Base-by-base conservation (phyloP, 2,888 invertebrate species). In the Tachina grossa region DNA sequence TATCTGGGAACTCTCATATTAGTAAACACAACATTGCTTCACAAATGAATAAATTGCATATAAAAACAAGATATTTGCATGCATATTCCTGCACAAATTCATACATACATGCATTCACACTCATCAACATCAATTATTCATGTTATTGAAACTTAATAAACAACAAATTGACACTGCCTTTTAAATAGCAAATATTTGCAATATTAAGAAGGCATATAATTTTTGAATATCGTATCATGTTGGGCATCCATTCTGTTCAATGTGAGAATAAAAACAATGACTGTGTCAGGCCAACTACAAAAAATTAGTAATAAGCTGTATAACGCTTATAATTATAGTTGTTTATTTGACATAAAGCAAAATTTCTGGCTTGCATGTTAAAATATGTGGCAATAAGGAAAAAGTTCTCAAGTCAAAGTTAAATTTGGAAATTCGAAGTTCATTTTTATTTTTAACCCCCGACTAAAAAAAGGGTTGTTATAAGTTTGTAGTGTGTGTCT, bases 81-180 rank as follows among this genome's bases (percentile, higher is more conserved):
- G 16, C 63, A 16, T 41, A 16, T 49, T 3, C 8, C 9, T 8
- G 1, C 1, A 66, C 39, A 11, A 11, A 49, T n/a, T n/a, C 39
- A 3, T 41, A 41, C 22, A 19, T 3, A 2, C 1, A 16, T 3
- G 8, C 1, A 43, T 63, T 19, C 19, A 43, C 11, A 19, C 43
- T 11, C 45, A 65, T 22, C 2, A 8, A 47, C 65, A 66, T 66
- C 39, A 39, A 59, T 65, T 49, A 77, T 68, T 59, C 41, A 68
- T 63, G 39, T 39, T 55, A 61, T 65, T 65, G 39, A 55, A 59
- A 31, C 61, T 74, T 69, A 66, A 39, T 72, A 68, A 72, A 69
- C 72, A 77, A 74, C 31, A 77, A 55, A 78, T 81, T 85, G 81
- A 78, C 80, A 84, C 75, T 39, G 76, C 45, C 11, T 19, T 75